Evolutionary conservation across 2,797 vertebrate genomes (phyloP).

Genomic region (Notolepis coatsorum): DNA sequence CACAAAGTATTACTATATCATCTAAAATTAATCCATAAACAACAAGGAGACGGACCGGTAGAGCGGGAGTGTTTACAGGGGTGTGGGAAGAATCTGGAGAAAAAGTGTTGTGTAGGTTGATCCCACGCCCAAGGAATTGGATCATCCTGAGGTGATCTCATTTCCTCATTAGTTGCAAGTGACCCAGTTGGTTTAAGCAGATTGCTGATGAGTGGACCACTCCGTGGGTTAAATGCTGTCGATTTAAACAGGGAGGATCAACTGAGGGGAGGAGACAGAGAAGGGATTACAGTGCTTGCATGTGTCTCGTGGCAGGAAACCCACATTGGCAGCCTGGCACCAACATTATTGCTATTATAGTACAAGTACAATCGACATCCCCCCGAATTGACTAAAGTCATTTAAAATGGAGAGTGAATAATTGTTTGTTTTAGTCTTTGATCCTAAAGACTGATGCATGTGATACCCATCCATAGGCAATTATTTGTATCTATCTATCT

Average conservation of each 20-base stretch:
- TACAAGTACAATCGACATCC: too few relatives aligned
- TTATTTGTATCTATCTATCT: too few relatives aligned
- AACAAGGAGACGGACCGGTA: neutral
- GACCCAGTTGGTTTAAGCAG: conserved; percentile 59
- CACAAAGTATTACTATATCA: neutral
- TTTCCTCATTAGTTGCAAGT: conserved; percentile 56
- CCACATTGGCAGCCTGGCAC: too few relatives aligned
- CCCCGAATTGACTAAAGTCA: too few relatives aligned
- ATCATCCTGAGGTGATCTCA: conserved; percentile 49
- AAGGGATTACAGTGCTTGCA: too few relatives aligned
- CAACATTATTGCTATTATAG: too few relatives aligned
- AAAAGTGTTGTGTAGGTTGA: conserved; percentile 27
- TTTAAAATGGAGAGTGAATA: too few relatives aligned
- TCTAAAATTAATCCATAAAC: neutral
- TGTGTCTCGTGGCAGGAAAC: too few relatives aligned
- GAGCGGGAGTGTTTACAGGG: neutral
- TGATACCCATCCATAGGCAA: too few relatives aligned
- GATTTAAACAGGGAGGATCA: conserved; percentile 1
- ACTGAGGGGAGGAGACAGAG: neutral
- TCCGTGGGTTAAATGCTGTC: conserved; percentile 13
- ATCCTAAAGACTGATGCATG: too few relatives aligned
- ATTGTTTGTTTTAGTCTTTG: too few relatives aligned
- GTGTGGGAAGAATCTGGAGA: neutral
- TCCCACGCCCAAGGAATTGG: conserved; percentile 31
- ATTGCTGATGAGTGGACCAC: conserved; percentile 44